Evolutionary conservation across 2,797 vertebrate genomes (phyloP).

Genomic region (Chelon auratus): DNA sequence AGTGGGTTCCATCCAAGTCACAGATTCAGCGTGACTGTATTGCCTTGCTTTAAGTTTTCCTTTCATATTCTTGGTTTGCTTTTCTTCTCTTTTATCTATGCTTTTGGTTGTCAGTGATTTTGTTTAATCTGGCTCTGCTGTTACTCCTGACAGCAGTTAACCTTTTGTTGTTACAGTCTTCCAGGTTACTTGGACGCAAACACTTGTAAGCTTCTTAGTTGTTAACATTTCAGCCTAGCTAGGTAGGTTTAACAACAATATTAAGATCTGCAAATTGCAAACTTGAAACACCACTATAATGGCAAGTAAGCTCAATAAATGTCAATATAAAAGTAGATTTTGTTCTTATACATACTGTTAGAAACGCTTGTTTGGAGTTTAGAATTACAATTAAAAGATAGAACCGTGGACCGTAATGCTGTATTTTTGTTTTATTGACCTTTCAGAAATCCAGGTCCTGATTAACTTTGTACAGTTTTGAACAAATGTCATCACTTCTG

Average conservation of each 20-base stretch:
- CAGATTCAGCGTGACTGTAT: background rate
- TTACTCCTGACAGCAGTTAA: too few relatives aligned
- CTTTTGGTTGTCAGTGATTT: background rate
- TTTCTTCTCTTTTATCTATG: background rate
- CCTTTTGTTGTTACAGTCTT: too few relatives aligned
- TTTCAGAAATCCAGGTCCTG: background rate
- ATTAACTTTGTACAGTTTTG: background rate
- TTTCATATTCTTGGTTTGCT: background rate
- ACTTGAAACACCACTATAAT: too few relatives aligned
- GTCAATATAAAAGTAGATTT: too few relatives aligned
- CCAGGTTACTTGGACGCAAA: background rate
- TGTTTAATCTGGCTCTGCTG: background rate
- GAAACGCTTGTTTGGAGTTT: background rate
- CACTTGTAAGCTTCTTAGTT: background rate
- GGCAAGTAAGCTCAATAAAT: too few relatives aligned
- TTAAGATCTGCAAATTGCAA: too few relatives aligned
- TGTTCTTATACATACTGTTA: background rate
- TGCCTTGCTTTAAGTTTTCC: background rate
- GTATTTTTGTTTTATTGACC: background rate
- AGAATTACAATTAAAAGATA: background rate
- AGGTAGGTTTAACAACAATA: background rate
- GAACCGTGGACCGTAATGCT: too few relatives aligned
- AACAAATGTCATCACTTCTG: conserved; percentile 10
- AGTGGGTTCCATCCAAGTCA: too few relatives aligned
- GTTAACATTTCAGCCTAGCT: background rate